Evolutionary conservation across 2,888 invertebrate species (phyloP), one percentile per base, ranked within the genome.

Genomic region (Ashinkailepas kermadecensis): DNA sequence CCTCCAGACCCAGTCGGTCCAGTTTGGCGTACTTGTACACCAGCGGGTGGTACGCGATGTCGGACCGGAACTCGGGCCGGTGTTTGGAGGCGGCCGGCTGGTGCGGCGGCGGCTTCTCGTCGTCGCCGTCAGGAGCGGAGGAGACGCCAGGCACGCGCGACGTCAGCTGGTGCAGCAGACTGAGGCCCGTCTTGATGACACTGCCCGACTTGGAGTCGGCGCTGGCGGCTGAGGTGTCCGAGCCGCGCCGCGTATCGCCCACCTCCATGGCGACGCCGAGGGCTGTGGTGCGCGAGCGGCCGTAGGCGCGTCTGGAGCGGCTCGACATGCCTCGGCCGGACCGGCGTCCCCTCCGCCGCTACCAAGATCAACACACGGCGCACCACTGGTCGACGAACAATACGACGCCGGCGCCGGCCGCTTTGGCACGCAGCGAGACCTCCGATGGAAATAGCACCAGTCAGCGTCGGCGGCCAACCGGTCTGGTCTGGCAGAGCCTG

Each of bases 11-110:
- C 0, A 23, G 23, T 7, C 79, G 57, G 23, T 59, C 79, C 23
- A 79, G 58, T 25, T 58, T 58, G 79, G 79, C 79, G 58, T 79
- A 79, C 25, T 79, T 79, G 79, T 79, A 79, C 79, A 79, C 79
- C 23, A 79, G 59, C n/a, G 79, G 79, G 25, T 79, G 79, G 59
- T 79, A 79, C 13, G 79, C 79, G 23, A 79, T 58, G 23, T 79
- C 79, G 13, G 79, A 58, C 13, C 79, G 79, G 18, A 79, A 79
- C 8, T 79, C 79, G 23, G 23, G 12, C 23, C 79, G 57, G 10
- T 7, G 12, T 25, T 23, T n/a, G 58, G 25, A n/a, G 23, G 57
- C 13, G 7, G 79, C n/a, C 39, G 56, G 21, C 56, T 23, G 65
- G 2, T 6, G 9, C 10, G 6, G 65, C 59, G 15, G 18, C 39